Conservation (phyloP, 2,113 vertebrate genomes). For the Desmodus rotundus region DNA sequence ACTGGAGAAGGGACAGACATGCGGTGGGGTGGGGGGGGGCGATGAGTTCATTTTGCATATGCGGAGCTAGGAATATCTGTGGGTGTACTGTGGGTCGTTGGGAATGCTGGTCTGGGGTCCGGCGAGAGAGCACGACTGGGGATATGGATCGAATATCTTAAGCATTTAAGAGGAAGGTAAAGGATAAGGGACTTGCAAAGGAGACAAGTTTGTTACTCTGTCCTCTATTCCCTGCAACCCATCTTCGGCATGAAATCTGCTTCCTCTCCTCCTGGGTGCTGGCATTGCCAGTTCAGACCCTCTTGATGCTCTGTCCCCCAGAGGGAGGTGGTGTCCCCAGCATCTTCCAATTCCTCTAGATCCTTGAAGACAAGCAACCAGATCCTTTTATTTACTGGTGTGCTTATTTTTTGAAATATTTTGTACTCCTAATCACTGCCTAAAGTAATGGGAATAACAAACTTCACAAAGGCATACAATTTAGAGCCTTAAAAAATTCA, state of each 20-base stretch:
- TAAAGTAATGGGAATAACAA: neutral
- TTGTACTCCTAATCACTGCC: neutral
- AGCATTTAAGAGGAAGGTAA: neutral
- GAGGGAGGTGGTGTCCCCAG: neutral
- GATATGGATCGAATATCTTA: neutral
- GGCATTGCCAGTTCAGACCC: neutral
- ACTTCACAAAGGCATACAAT: neutral
- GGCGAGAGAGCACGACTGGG: neutral
- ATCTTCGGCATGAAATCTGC: accelerated
- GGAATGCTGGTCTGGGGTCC: neutral
- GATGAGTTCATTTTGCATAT: neutral
- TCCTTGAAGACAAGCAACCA: neutral
- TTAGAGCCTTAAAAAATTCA: slow-evolving; percentile 10
- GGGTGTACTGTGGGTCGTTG: neutral
- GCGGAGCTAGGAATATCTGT: neutral
- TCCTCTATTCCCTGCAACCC: neutral
- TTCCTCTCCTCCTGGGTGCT: neutral
- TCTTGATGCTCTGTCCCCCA: neutral
- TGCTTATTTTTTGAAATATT: slow-evolving; percentile 38
- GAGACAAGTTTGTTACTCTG: neutral
- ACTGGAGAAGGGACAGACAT: neutral
- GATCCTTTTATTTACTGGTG: neutral
- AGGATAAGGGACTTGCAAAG: neutral
- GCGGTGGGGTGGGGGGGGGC: neutral
- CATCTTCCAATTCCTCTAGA: neutral